Conservation (phyloP, 2,888 invertebrate species). For the Apantesis nais region DNA sequence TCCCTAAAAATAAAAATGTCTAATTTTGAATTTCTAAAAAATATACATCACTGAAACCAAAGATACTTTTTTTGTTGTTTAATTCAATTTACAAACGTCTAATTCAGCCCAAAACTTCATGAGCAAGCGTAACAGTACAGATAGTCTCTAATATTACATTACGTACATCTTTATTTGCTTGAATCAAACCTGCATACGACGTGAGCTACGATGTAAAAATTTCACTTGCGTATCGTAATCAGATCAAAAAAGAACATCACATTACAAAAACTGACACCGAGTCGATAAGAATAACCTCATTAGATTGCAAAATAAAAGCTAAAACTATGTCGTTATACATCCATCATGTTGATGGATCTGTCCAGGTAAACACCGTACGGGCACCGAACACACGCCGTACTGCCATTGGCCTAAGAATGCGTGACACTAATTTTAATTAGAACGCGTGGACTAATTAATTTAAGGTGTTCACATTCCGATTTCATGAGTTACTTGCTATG, state of each 20-base stretch:
- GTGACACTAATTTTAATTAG: constrained; percentile 61
- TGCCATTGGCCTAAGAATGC: constrained; percentile 64
- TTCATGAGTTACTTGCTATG: constrained; percentile 28
- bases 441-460: constrained; percentile 56
- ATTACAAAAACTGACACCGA: constrained; percentile 39
- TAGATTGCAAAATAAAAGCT: constrained; percentile 62
- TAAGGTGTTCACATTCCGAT: constrained; percentile 46
- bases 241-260: constrained; percentile 29
- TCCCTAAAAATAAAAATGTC: too few species aligned
- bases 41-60: not conserved
- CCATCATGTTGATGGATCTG: constrained; percentile 75
- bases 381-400: constrained; percentile 46
- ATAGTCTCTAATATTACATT: not conserved
- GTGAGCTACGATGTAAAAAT: not conserved
- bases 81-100: not conserved
- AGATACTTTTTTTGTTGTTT: not conserved
- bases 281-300: constrained; percentile 51
- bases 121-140: not conserved
- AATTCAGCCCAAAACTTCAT: not conserved
- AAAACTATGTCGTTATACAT: constrained; percentile 59
- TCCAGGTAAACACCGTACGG: constrained; percentile 45
- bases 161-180: not conserved
- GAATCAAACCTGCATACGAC: not conserved
- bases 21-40: too few species aligned
- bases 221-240: constrained; percentile 20